Conservation (phyloP, 2,888 invertebrate genomes). For the Hedychridium roseum region DNA sequence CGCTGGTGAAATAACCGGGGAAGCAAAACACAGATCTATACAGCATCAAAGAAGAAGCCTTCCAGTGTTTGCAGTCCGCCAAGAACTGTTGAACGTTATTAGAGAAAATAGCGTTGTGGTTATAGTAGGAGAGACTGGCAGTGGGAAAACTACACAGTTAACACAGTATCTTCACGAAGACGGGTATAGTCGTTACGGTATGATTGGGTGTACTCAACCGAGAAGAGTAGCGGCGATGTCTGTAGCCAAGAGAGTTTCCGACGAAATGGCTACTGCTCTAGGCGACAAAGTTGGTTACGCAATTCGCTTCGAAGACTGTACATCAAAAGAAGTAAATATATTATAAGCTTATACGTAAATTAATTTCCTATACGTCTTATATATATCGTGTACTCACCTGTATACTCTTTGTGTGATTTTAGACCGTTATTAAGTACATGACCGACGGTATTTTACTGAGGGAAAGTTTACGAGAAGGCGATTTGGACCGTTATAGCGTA, state of each 20-base stretch:
- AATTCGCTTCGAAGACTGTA: conserved; percentile 99
- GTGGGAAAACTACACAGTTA: conserved; percentile 97
- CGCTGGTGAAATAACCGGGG: conserved; percentile 69
- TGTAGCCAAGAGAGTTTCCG: conserved; percentile 97
- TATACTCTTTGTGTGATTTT: conserved; percentile 9
- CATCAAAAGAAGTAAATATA: conserved; percentile 74
- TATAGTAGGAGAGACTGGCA: conserved; percentile 94
- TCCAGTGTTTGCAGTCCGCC: conserved; percentile 94
- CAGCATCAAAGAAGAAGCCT: conserved; percentile 88
- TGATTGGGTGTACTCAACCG: conserved; percentile 98
- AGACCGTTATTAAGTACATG: conserved; percentile 97
- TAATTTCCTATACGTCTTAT: neutral
- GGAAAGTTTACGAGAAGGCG: conserved; percentile 95
- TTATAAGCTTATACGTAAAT: conserved; percentile 5
- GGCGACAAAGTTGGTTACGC: conserved; percentile 98
- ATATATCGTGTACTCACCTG: neutral
- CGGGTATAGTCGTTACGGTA: conserved; percentile 89
- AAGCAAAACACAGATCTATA: conserved; percentile 84
- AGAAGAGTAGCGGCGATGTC: conserved; percentile 99
- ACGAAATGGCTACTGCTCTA: conserved; percentile 92
- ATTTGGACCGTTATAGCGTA: conserved; percentile 96
- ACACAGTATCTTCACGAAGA: conserved; percentile 98
- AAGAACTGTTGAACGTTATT: conserved; percentile 90
- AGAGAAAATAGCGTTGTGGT: conserved; percentile 94
- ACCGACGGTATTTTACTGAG: conserved; percentile 97